Base-by-base conservation (phyloP, 2,113 vertebrate genomes). In the Gobio gobio region DNA sequence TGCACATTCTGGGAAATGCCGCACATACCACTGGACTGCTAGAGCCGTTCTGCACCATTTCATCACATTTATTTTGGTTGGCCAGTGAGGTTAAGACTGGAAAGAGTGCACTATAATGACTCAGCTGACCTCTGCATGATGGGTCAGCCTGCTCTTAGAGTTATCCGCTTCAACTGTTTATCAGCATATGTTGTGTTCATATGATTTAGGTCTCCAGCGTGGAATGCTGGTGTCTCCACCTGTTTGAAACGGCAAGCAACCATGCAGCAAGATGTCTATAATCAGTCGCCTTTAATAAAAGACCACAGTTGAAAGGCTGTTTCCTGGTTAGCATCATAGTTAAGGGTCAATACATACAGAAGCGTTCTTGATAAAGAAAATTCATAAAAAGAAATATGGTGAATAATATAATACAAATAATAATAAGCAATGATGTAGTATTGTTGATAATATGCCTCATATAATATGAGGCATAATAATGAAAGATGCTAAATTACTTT, bases 1-100 rank as follows among this genome's bases (percentile, higher is more conserved):
- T 73, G 51, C 63, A 61, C 85, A 84, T 83, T 87, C 79, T 70
- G 81, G 86, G 86, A 86, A 90, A 88, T 86, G 73, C 86, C 61
- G 66, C 74, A 86, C 85, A 86, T 90, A 74, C 85, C 78, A 83
- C 63, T 68, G n/a, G 51, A 80, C 74, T 79, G 78, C 70, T n/a
- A 63, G 33, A 47, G 78, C 73, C 5, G 40, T 83, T 84, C 76
- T 79, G 70, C 76, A 78, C 82, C 70, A 86, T 78, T 86, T 83
- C 70, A 80, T 43, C 3, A 43, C 29, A 22, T 86, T 64, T 68
- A 64, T 26, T 79, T 83, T n/a, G 43, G 76, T 79, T 79, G n/a
- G 36, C 47, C 13, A 80, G 22, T 58, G 43, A 20, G 22, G 24
- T 72, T 26, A 68, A 24, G 24, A 33, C 40, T 29, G 43, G 13